Evolutionary conservation across 2,113 vertebrate genomes (phyloP), one percentile per base, ranked within the genome.

Genomic region (Phainopepla nitens): DNA sequence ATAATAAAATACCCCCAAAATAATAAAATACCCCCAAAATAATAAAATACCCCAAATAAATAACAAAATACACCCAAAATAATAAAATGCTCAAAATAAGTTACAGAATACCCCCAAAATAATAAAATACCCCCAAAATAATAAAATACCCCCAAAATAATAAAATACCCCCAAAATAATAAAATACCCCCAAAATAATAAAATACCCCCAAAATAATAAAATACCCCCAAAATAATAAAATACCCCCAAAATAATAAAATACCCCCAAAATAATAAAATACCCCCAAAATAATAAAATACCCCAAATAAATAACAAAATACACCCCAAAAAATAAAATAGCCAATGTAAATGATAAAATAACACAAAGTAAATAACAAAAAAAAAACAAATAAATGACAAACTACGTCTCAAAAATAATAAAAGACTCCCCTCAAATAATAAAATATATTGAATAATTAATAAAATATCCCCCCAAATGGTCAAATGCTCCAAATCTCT

Each of bases 401-500:
- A 71, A 22, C 15, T 13, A 15, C 5, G 2, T 3, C 41, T 33
- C 33, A 13, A 44, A 50, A 68, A 75, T 3, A 27, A 11, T 33
- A 33, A 57, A 50, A 36, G 22, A 16, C 11, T 25, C 8, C 25
- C 21, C 6, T n/a, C 2, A 68, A 64, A 54, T 14, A 51, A 47
- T 13, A 25, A 89, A 75, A 68, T 41, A 5, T 0, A 8, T 11
- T 9, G 99, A 99, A 66, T 44, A 57, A 66, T 47, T 35, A 41
- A 51, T 11, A 11, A 36, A 60, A 54, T 72, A 21, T 5, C 11
- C 16, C 35, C 35, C 6, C 3, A 66, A 72, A 83, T 19, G 11
- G 47, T 21, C 29, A 24, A 49, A 49, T 1, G 8, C n/a, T 25
- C 62, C 49, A 36, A 41, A 64, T 33, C 13, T 50, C 29, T 36